Percentiles rank a stretch among this genome's conserved stretches.
Evolutionary conservation across 2,113 vertebrate species (phyloP).

Genomic region (Microtus oregoni): DNA sequence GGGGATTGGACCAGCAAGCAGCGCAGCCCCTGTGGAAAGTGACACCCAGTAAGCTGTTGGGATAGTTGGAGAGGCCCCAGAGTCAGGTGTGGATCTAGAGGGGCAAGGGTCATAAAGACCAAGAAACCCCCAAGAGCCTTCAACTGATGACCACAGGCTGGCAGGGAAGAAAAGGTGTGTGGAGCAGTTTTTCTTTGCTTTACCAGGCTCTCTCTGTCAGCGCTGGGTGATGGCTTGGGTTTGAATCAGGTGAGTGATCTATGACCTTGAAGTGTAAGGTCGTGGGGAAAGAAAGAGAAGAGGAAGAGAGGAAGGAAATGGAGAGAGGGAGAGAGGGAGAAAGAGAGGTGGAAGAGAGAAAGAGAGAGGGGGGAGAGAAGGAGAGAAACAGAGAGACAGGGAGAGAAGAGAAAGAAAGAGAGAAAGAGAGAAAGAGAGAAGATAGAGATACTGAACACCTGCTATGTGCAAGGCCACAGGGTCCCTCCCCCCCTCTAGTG

Average conservation of each 20-base stretch:
- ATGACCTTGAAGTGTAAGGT: slow-evolving; percentile 62
- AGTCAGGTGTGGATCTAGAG: background rate
- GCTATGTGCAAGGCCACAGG: background rate
- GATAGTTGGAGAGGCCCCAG: background rate
- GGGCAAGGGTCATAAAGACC: background rate
- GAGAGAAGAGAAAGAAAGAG: background rate
- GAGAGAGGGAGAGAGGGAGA: no score
- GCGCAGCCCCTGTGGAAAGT: background rate
- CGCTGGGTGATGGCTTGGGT: background rate
- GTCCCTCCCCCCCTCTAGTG: background rate
- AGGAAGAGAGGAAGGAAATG: rapidly evolving
- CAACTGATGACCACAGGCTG: background rate
- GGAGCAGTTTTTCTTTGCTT: background rate
- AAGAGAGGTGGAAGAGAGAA: rapidly evolving
- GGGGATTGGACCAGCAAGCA: background rate
- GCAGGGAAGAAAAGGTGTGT: rapidly evolving
- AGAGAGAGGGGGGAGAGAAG: background rate
- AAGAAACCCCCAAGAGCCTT: background rate
- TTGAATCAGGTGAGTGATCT: background rate
- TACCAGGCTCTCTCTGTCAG: background rate
- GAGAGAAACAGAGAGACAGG: background rate
- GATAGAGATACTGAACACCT: background rate
- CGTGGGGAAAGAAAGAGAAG: background rate
- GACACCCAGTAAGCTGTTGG: background rate
- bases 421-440: no score